A percentile compares a stretch with the other conserved stretches of the same genome.
These are phyloP conservation scores for Euleptes europaea DNA, from an alignment of 2,113 vertebrate genomes.

Conservation along the genomic window DNA sequence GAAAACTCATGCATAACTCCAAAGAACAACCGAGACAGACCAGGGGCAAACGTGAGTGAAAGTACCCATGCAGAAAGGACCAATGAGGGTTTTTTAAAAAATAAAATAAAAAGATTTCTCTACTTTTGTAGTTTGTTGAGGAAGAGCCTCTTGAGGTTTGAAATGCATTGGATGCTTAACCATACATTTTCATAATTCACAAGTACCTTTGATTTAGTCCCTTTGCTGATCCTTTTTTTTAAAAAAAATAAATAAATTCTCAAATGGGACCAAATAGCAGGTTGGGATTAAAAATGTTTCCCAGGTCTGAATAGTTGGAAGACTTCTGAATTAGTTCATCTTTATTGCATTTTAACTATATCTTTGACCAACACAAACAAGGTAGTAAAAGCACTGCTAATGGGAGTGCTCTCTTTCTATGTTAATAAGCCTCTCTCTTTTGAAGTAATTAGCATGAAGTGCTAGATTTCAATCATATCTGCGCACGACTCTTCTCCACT, in stretches of 20 bases:
- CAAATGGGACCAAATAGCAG: not conserved
- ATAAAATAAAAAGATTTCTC: not conserved
- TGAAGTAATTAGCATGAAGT: constrained; percentile 12
- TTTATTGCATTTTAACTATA: not conserved
- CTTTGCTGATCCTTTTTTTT: not conserved
- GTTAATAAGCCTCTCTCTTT: not conserved
- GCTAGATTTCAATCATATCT: not conserved
- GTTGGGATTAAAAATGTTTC: not conserved
- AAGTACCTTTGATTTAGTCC: not conserved
- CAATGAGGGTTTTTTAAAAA: not conserved
- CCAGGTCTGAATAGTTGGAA: not conserved
- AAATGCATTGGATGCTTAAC: not conserved
- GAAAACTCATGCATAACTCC: too few relatives aligned
- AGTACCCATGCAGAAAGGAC: too few relatives aligned
- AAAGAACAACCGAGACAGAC: too few relatives aligned
- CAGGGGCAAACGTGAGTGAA: too few relatives aligned
- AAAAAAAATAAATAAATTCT: not conserved
- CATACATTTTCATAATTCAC: not conserved
- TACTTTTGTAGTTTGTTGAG: not conserved
- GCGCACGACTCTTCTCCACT: not conserved
- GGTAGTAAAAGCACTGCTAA: not conserved
- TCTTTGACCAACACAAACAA: not conserved
- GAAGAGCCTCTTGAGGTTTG: not conserved
- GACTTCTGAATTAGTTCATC: not conserved
- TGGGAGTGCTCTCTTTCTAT: not conserved